Conservation (phyloP, 2,888 invertebrate species). For the Theodoxus fluviatilis region DNA sequence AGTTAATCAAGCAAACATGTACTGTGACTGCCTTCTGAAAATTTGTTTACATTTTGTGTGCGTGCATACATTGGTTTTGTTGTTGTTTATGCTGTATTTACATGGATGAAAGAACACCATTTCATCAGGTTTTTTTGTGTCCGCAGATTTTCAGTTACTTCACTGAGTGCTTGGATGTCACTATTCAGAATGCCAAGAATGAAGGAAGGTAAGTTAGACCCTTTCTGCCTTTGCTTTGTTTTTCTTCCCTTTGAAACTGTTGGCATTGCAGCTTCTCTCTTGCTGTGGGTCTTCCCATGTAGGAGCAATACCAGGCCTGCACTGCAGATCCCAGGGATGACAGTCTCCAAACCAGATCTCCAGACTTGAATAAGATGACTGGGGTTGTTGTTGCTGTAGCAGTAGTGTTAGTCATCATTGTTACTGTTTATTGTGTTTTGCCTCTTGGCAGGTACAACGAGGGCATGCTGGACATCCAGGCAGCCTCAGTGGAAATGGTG, state of each 20-base stretch:
- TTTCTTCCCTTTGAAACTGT: too few species aligned
- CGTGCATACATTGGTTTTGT: too few species aligned
- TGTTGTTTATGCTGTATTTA: not conserved
- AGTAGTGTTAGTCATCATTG: too few species aligned
- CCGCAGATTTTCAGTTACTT: slow-evolving; percentile 61
- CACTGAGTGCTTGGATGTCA: slow-evolving; percentile 51
- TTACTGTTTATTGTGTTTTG: not conserved
- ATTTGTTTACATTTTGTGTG: too few species aligned
- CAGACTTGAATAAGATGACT: not conserved
- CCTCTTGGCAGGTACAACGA: slow-evolving; percentile 53
- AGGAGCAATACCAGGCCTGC: not conserved
- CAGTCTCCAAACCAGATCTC: not conserved
- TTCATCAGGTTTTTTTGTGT: not conserved
- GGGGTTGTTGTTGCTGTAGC: not conserved
- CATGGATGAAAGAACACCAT: not conserved
- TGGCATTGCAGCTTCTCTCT: too few species aligned
- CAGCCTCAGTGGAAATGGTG: slow-evolving; percentile 55
- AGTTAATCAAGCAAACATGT: not conserved
- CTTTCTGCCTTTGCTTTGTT: too few species aligned
- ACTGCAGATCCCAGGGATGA: not conserved
- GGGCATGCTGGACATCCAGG: slow-evolving; percentile 59
- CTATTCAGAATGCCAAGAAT: slow-evolving; percentile 53
- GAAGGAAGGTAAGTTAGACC: slow-evolving; percentile 57
- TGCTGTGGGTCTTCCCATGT: too few species aligned
- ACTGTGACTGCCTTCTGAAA: not conserved